phyloP scores from a whole-genome alignment of 1,140 invertebrate genomes.

The Stenopsyche tienmushanensis region DNA sequence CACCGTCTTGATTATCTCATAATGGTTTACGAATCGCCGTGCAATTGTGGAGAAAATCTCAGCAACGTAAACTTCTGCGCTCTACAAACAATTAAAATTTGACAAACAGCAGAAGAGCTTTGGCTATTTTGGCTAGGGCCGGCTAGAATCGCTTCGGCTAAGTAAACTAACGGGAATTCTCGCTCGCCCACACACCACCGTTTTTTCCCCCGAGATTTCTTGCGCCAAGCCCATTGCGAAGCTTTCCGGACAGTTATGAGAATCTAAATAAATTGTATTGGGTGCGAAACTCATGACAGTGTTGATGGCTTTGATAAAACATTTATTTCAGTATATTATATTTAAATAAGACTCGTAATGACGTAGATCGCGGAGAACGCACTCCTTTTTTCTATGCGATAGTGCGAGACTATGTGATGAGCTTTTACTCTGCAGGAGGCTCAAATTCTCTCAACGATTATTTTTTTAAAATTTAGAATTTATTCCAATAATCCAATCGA shows the following conservation, averaged over 20 bases:
- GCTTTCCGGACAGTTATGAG: conserved; percentile 2
- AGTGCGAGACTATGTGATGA: background rate
- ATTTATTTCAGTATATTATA: conserved; percentile 22
- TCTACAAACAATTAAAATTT: conserved; percentile 37
- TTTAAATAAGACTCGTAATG: conserved; percentile 5
- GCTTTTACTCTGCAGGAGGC: no score
- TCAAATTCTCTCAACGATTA: background rate
- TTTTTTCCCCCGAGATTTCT: conserved; percentile 9
- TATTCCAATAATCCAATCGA: conserved; percentile 13
- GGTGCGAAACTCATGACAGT: conserved; percentile 25
- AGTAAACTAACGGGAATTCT: conserved; percentile 25
- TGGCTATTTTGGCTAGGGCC: conserved; percentile 7
- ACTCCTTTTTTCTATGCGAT: background rate
- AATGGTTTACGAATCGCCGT: conserved; percentile 28
- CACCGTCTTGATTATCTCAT: conserved; percentile 31
- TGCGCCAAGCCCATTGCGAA: conserved; percentile 5
- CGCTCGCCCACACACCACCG: conserved; percentile 13
- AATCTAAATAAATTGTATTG: conserved; percentile 28
- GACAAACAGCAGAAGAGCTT: conserved; percentile 38
- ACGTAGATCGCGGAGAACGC: background rate
- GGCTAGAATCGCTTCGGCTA: background rate
- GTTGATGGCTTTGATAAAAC: conserved; percentile 20
- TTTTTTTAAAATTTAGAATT: background rate
- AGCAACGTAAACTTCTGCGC: conserved; percentile 11
- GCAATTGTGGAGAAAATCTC: conserved; percentile 5